A percentile compares a stretch with the other conserved stretches of the same genome.
phyloP scores from a whole-genome alignment of 92 coral and sea anemone genomes.

The Epizoanthus scotinus region DNA sequence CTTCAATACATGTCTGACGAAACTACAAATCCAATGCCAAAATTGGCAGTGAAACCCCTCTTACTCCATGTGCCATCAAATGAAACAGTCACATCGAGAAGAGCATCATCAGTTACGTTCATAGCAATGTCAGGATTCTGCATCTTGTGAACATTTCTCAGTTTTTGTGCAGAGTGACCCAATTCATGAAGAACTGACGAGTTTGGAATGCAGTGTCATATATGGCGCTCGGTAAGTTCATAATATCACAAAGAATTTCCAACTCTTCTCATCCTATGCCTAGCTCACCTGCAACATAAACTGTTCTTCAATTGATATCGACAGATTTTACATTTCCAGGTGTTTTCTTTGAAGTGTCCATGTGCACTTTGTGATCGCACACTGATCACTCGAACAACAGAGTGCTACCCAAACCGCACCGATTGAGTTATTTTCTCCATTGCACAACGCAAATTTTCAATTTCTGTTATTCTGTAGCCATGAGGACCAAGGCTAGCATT shows the following conservation, averaged over 20 bases:
- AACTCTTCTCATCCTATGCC: conserved; percentile 51
- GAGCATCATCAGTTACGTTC: neutral
- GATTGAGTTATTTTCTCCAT: conserved; percentile 33
- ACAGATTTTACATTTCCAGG: conserved; percentile 13
- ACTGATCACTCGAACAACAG: conserved; percentile 32
- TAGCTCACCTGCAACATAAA: conserved; percentile 44
- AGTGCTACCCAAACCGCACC: conserved; percentile 38
- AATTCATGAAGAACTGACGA: conserved; percentile 24
- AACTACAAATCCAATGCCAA: conserved; percentile 44
- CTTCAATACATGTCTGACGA: conserved; percentile 45
- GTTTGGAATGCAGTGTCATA: conserved; percentile 26
- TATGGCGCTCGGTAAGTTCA: conserved; percentile 51
- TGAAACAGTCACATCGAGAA: conserved; percentile 35
- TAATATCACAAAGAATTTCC: conserved; percentile 47
- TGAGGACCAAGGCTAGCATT: neutral
- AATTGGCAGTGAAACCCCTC: conserved; percentile 48
- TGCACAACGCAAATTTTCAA: conserved; percentile 41
- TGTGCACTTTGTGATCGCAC: conserved; percentile 37
- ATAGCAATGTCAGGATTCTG: conserved; percentile 20
- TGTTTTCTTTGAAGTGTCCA: conserved; percentile 38
- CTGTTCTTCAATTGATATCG: conserved; percentile 45
- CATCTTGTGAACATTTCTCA: conserved; percentile 4
- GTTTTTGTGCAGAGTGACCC: conserved; percentile 24
- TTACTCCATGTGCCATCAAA: conserved; percentile 2
- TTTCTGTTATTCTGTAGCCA: conserved; percentile 30